Percentiles rank a stretch among this genome's conserved stretches.
These are phyloP conservation scores for Platycercus adscitus DNA, from an alignment of 2,113 vertebrate species.

Conservation along the genomic window DNA sequence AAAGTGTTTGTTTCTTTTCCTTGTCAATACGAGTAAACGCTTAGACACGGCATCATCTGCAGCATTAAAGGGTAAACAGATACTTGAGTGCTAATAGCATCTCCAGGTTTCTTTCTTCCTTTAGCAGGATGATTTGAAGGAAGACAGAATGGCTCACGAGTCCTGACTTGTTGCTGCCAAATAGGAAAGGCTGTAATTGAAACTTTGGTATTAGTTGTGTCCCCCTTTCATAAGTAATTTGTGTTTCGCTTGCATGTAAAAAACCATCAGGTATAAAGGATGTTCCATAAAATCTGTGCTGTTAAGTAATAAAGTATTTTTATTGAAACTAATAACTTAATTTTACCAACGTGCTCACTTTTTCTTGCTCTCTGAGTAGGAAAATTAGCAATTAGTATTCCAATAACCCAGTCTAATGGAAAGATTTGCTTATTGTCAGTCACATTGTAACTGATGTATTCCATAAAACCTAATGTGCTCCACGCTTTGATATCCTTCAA, in stretches of 20 bases:
- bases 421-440: neutral
- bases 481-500: constrained; percentile 16
- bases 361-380: neutral
- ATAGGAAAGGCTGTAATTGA: neutral
- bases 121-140: neutral
- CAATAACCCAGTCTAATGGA: neutral
- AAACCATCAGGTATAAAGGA: neutral
- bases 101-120: neutral
- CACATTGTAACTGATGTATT: neutral
- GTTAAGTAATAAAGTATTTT: constrained; percentile 36
- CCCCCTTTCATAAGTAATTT: neutral
- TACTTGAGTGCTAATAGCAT: neutral
- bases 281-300: neutral
- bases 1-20: neutral
- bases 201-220: neutral
- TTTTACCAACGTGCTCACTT: neutral
- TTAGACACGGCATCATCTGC: neutral
- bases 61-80: neutral
- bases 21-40: neutral
- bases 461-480: neutral
- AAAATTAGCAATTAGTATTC: constrained; percentile 2
- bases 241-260: neutral
- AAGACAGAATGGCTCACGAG: neutral
- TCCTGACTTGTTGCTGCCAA: constrained; percentile 7
- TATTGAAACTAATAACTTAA: neutral